Evolutionary conservation across 1,140 invertebrate species (phyloP).

Genomic region (Nomia melanderi): DNA sequence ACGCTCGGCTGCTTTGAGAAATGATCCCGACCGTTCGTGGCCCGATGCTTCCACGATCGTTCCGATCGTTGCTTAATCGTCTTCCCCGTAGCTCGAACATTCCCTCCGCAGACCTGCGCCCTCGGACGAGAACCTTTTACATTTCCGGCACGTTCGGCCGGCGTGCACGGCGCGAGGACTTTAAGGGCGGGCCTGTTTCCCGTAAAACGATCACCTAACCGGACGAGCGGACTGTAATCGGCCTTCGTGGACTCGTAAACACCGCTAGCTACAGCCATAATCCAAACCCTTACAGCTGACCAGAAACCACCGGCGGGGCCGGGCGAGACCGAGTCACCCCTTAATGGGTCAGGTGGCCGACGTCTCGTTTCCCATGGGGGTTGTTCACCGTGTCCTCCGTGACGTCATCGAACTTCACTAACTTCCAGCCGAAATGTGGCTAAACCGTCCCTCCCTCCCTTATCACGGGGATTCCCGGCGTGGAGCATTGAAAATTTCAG

Average conservation of each 20-base stretch:
- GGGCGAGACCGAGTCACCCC: constrained; percentile 41
- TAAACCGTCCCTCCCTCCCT: not conserved
- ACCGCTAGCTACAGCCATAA: constrained; percentile 66
- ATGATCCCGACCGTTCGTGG: constrained; percentile 7
- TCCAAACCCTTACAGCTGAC: constrained; percentile 67
- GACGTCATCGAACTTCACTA: constrained; percentile 63
- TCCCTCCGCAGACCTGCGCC: not conserved
- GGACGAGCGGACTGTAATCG: constrained; percentile 67
- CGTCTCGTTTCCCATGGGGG: constrained; percentile 63
- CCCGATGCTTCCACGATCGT: not conserved
- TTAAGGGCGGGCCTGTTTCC: constrained; percentile 46
- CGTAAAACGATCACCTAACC: constrained; percentile 55
- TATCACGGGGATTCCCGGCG: too few relatives aligned
- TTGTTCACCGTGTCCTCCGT: constrained; percentile 52
- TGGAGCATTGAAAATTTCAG: too few relatives aligned
- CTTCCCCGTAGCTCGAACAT: not conserved
- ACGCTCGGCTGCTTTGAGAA: constrained; percentile 39
- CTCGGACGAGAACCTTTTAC: not conserved
- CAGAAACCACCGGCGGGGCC: constrained; percentile 57
- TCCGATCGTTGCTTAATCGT: not conserved
- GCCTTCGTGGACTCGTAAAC: constrained; percentile 74
- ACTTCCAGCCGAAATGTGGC: constrained; percentile 28
- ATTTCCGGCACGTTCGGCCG: constrained; percentile 29
- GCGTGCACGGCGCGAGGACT: constrained; percentile 47
- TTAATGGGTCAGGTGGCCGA: constrained; percentile 71